These are phyloP conservation scores for Manis pentadactyla DNA, from an alignment of 2,797 vertebrate genomes.

Conservation along the genomic window DNA sequence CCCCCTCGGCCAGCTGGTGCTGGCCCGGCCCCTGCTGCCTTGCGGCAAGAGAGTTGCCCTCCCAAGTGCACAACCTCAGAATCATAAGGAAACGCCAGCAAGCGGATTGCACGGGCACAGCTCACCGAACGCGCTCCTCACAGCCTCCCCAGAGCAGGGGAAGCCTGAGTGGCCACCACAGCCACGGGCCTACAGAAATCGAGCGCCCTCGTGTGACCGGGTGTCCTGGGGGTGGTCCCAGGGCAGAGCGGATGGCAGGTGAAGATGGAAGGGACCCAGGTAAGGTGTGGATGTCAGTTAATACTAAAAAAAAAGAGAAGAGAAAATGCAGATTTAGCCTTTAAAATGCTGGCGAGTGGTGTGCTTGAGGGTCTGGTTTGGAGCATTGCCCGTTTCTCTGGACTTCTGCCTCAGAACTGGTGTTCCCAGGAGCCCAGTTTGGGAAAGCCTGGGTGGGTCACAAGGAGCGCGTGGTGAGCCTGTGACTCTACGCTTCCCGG, in stretches of 20 bases:
- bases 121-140: background rate
- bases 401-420: background rate
- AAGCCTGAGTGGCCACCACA: background rate
- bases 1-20: too few species aligned
- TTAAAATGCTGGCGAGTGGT: background rate
- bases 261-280: background rate
- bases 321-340: background rate
- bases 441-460: background rate
- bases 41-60: too few species aligned
- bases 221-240: background rate
- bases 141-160: accelerated
- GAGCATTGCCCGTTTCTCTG: background rate
- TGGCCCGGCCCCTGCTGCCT: too few species aligned
- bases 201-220: accelerated
- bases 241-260: background rate
- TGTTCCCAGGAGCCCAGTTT: background rate
- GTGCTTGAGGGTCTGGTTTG: background rate
- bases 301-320: background rate
- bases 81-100: background rate
- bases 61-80: too few species aligned
- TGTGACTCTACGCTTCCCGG: background rate
- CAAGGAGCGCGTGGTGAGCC: accelerated
- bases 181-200: background rate
- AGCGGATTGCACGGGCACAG: accelerated
- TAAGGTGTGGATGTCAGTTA: too few species aligned